Percentiles rank a stretch among this genome's conserved stretches.
phyloP scores from a whole-genome alignment of 92 coral and sea anemone genomes.

The Pocillopora grandis region DNA sequence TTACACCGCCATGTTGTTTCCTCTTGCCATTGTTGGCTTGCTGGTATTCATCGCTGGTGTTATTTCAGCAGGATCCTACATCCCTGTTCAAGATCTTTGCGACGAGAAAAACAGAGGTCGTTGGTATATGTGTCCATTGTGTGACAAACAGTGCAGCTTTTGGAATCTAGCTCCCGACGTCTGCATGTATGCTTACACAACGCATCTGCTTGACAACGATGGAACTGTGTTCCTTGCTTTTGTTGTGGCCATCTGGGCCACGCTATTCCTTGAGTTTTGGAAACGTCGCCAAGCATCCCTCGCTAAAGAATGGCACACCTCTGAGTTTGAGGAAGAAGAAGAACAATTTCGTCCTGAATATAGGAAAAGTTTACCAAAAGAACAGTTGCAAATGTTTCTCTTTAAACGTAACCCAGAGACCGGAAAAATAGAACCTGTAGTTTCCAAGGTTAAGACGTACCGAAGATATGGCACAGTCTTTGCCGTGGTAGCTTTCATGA shows the following conservation, averaged over 20 bases:
- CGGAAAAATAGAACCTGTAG: slow-evolving; percentile 76
- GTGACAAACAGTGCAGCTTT: slow-evolving; percentile 90
- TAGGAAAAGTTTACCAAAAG: slow-evolving; percentile 29
- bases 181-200: slow-evolving; percentile 54
- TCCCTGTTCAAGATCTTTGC: slow-evolving; percentile 79
- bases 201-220: slow-evolving; percentile 75
- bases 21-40: slow-evolving; percentile 76
- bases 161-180: slow-evolving; percentile 77
- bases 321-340: slow-evolving; percentile 87
- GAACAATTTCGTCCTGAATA: slow-evolving; percentile 60
- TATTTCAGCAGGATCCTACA: slow-evolving; percentile 61
- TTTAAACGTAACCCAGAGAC: slow-evolving; percentile 49
- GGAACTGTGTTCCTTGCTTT: slow-evolving; percentile 66
- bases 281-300: slow-evolving; percentile 85
- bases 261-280: slow-evolving; percentile 93
- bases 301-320: slow-evolving; percentile 82
- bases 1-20: slow-evolving; percentile 83
- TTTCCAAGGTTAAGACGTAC: slow-evolving; percentile 67
- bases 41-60: slow-evolving; percentile 83
- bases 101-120: slow-evolving; percentile 46
- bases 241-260: slow-evolving; percentile 83
- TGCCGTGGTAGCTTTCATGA: slow-evolving; percentile 79
- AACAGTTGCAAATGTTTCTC: slow-evolving; percentile 7
- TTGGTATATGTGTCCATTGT: slow-evolving; percentile 93
- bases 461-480: slow-evolving; percentile 80